phyloP scores from a whole-genome alignment of 2,888 invertebrate genomes.

The Synergus itoensis region DNA sequence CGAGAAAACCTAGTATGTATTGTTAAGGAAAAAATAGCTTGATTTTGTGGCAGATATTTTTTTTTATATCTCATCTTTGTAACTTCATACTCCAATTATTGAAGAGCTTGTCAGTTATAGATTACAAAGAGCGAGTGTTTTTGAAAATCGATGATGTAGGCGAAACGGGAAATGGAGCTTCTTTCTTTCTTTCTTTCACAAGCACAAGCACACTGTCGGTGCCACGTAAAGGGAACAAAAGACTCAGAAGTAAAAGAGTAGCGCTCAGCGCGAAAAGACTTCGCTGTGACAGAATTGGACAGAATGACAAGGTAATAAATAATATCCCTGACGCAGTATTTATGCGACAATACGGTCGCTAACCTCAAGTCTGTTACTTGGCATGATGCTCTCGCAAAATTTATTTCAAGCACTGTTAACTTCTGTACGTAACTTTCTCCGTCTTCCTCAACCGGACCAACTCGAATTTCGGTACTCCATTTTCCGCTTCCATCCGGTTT shows the following conservation, averaged over 20 bases:
- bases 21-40: conserved; percentile 13
- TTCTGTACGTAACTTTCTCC: conserved; percentile 41
- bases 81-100: neutral
- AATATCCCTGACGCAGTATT: conserved; percentile 41
- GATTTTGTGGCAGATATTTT: neutral
- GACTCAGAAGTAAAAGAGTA: conserved; percentile 11
- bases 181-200: neutral
- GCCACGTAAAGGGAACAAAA: conserved; percentile 21
- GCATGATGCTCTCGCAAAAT: conserved; percentile 40
- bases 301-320: conserved; percentile 40
- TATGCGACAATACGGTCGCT: conserved; percentile 42
- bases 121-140: conserved; percentile 3
- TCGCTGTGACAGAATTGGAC: conserved; percentile 28
- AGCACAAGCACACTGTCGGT: neutral
- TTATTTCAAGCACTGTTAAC: conserved; percentile 41
- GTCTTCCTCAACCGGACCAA: conserved; percentile 7
- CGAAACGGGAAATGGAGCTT: neutral
- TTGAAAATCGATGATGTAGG: conserved; percentile 6
- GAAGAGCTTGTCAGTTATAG: neutral
- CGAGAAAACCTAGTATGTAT: conserved; percentile 2
- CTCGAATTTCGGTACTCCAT: neutral
- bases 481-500: neutral
- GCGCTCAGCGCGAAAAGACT: conserved; percentile 25
- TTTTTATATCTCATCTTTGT: neutral
- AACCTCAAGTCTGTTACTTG: conserved; percentile 37